Conservation (phyloP, 2,797 vertebrate genomes). For the Notamacropus eugenii region DNA sequence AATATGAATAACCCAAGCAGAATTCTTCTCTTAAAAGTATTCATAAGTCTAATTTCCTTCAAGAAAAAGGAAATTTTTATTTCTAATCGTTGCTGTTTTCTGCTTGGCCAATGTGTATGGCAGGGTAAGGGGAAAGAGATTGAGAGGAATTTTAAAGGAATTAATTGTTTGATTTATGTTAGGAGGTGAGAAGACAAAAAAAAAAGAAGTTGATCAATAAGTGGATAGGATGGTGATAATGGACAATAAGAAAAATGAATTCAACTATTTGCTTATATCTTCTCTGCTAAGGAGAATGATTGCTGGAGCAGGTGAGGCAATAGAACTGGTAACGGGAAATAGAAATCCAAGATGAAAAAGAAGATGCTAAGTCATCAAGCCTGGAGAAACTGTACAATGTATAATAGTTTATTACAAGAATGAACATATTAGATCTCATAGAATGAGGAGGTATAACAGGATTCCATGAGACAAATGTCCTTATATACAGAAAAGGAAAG, state of each 20-base stretch:
- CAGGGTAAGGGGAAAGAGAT: neutral
- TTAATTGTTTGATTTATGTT: neutral
- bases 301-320: neutral
- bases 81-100: conserved; percentile 22
- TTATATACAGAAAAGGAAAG: neutral
- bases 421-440: neutral
- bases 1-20: neutral
- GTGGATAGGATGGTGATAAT: neutral
- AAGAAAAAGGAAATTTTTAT: neutral
- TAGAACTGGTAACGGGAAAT: neutral
- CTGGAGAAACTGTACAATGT: neutral
- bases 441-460: neutral
- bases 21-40: neutral
- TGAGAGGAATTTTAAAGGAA: neutral
- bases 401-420: neutral
- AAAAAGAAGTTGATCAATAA: neutral
- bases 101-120: neutral
- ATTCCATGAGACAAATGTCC: neutral
- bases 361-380: neutral
- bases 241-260: neutral
- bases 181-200: neutral
- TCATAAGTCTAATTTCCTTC: neutral
- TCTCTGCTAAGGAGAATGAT: neutral
- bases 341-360: neutral
- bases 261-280: neutral